Evolutionary conservation across 2,113 vertebrate genomes (phyloP).

Genomic region (Vidua chalybeata): DNA sequence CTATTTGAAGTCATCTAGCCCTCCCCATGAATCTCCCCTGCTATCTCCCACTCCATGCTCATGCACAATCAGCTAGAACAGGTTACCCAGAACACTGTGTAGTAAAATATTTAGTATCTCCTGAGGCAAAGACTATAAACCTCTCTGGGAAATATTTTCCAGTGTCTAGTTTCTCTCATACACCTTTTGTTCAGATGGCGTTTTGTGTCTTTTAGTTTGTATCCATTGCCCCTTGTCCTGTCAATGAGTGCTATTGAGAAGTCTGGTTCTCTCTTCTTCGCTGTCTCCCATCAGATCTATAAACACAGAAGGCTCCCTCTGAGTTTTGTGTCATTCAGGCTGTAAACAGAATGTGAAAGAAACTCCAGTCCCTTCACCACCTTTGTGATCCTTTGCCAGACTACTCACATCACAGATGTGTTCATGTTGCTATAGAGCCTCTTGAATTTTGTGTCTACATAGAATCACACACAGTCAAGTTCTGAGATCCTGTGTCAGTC

Average conservation of each 20-base stretch:
- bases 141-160: neutral
- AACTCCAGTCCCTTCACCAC: neutral
- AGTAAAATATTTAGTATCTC: neutral
- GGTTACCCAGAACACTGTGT: neutral
- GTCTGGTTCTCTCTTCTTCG: neutral
- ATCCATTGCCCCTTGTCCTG: neutral
- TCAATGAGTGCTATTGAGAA: neutral
- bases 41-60: neutral
- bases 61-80: neutral
- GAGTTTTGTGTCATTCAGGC: neutral
- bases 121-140: neutral
- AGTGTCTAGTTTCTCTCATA: neutral
- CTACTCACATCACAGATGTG: neutral
- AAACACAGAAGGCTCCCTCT: neutral
- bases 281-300: neutral
- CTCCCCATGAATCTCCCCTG: accelerated
- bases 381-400: neutral
- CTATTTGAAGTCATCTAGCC: neutral
- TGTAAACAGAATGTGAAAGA: neutral
- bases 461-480: neutral
- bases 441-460: neutral
- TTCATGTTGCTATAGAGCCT: neutral
- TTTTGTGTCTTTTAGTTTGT: neutral
- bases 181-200: neutral
- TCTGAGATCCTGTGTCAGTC: neutral